These are phyloP conservation scores for Argyrosomus japonicus DNA, from an alignment of 2,113 vertebrate species.

Conservation along the genomic window DNA sequence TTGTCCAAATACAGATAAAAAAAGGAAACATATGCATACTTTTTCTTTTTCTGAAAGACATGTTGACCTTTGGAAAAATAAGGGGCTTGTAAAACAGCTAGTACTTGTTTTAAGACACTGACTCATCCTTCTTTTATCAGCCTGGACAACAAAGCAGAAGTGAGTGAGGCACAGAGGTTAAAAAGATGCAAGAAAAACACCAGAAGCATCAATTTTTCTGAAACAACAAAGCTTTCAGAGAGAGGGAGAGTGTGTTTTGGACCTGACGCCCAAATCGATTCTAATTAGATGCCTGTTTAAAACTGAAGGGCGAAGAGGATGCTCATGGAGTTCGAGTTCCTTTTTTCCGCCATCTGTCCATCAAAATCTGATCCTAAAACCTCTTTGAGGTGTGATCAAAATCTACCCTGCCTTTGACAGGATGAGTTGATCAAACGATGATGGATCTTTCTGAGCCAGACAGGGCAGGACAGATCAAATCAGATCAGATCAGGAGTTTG, in stretches of 20 bases:
- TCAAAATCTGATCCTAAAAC: constrained; percentile 10
- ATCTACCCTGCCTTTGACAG: background rate
- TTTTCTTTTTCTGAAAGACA: no score
- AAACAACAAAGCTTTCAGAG: constrained; percentile 15
- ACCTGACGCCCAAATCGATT: background rate
- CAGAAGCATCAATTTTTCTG: background rate
- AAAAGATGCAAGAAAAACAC: no score
- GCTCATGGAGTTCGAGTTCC: background rate
- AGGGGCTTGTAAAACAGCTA: no score
- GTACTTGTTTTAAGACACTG: no score
- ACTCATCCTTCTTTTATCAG: no score
- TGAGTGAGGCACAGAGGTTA: no score
- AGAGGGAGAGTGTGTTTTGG: background rate
- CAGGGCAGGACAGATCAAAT: background rate
- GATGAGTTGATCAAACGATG: background rate
- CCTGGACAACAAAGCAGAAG: no score
- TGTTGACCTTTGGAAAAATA: no score
- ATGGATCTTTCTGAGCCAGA: constrained; percentile 24
- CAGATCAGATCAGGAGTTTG: background rate
- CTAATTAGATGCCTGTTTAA: background rate
- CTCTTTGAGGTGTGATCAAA: background rate
- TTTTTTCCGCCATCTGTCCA: background rate
- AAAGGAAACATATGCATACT: no score
- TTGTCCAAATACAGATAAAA: no score
- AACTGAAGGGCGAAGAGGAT: background rate